Conservation (phyloP, 2,888 invertebrate species). For the Chromoteleia sp. region DNA sequence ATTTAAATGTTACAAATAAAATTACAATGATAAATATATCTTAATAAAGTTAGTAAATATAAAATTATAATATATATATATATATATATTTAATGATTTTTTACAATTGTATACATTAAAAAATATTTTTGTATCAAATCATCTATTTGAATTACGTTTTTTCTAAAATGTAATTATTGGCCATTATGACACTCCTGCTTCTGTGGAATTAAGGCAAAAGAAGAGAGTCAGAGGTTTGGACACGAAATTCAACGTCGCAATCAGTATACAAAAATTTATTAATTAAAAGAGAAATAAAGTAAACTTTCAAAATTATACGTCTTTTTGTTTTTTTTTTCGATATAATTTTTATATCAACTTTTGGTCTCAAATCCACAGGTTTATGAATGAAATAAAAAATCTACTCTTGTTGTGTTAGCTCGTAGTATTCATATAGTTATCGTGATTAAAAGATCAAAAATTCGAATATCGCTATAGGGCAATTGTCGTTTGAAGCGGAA, state of each 20-base stretch:
- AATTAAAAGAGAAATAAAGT: neutral
- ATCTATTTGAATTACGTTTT: neutral
- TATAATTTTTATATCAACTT: conserved; percentile 22
- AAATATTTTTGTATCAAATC: neutral
- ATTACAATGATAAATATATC: too few species aligned
- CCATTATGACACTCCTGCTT: conserved; percentile 9
- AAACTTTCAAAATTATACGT: neutral
- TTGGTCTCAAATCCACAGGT: conserved; percentile 58
- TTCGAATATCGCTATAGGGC: conserved; percentile 86
- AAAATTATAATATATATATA: too few species aligned
- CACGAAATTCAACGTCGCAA: neutral
- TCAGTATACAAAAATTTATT: neutral
- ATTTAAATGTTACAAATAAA: too few species aligned
- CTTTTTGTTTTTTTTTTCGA: neutral
- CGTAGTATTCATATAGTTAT: conserved; percentile 54
- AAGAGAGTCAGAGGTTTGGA: neutral
- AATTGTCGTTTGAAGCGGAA: conserved; percentile 94
- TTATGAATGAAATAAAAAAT: conserved; percentile 39
- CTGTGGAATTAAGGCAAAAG: conserved; percentile 62
- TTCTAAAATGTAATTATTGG: neutral
- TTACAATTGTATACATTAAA: too few species aligned
- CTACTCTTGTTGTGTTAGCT: conserved; percentile 45
- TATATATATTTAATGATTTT: too few species aligned
- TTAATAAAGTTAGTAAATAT: too few species aligned
- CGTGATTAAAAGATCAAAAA: conserved; percentile 64